These are phyloP conservation scores for Hemichromis elongatus DNA, from an alignment of 2,113 vertebrate genomes.

Conservation along the genomic window DNA sequence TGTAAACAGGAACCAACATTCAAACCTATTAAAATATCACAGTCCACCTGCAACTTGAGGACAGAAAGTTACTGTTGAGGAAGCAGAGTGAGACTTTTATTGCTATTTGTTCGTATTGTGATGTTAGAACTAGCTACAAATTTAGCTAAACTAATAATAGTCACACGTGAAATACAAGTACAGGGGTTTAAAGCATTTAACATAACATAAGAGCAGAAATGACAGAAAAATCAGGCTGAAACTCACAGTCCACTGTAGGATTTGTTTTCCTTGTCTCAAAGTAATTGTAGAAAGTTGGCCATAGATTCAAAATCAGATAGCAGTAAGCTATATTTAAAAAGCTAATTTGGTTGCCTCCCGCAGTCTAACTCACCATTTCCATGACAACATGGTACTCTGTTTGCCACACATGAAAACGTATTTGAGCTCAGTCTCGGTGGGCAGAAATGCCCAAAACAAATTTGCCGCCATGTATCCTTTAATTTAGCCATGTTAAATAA, in stretches of 20 bases:
- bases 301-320: not conserved
- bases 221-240: not conserved
- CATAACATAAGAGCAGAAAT: not conserved
- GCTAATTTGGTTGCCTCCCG: not conserved
- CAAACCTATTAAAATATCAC: not conserved
- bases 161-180: not conserved
- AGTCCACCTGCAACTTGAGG: not conserved
- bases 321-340: not conserved
- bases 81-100: not conserved
- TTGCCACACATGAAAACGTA: not conserved
- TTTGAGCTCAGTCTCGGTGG: not conserved
- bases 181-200: not conserved
- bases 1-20: not conserved
- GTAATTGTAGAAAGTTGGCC: not conserved
- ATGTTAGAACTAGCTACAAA: not conserved
- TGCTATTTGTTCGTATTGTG: not conserved
- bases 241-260: not conserved
- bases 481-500: not conserved
- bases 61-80: not conserved
- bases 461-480: not conserved
- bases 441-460: not conserved
- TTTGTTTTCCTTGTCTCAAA: not conserved
- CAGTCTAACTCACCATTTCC: not conserved
- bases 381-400: not conserved
- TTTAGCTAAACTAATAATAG: not conserved